Conservation (phyloP, 2,113 vertebrate genomes). For the Sapayoa aenigma region DNA sequence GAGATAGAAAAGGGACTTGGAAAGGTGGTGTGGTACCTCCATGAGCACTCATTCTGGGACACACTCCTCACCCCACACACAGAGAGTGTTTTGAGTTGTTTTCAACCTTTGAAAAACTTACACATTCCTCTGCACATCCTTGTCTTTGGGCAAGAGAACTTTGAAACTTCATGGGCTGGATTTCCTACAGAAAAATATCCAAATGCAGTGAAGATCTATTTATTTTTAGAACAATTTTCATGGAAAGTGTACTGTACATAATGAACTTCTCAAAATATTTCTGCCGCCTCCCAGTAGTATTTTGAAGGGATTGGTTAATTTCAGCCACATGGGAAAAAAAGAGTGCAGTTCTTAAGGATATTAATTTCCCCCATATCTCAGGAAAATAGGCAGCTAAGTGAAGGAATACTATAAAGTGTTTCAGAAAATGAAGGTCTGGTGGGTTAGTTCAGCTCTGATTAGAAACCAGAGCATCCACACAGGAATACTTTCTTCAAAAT, state of each 20-base stretch:
- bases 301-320: neutral
- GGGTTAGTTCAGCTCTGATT: neutral
- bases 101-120: neutral
- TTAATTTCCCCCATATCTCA: neutral
- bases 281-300: neutral
- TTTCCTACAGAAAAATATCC: neutral
- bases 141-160: neutral
- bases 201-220: neutral
- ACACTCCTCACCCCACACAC: too few species aligned
- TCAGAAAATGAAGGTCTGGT: neutral
- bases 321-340: neutral
- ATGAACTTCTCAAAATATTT: neutral
- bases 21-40: neutral
- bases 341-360: neutral
- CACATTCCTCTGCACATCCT: neutral
- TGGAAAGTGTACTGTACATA: accelerated
- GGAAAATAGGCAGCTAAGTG: neutral
- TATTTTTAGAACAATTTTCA: neutral
- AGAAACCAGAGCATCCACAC: neutral
- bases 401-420: neutral
- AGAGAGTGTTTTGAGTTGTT: neutral
- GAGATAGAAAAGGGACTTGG: neutral
- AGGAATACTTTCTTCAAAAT: neutral
- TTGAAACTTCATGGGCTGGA: neutral
- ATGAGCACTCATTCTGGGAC: neutral